A percentile compares a stretch with the other conserved stretches of the same genome.
These are phyloP conservation scores for Nebria ingens DNA, from an alignment of 1,140 invertebrate species.

Conservation along the genomic window DNA sequence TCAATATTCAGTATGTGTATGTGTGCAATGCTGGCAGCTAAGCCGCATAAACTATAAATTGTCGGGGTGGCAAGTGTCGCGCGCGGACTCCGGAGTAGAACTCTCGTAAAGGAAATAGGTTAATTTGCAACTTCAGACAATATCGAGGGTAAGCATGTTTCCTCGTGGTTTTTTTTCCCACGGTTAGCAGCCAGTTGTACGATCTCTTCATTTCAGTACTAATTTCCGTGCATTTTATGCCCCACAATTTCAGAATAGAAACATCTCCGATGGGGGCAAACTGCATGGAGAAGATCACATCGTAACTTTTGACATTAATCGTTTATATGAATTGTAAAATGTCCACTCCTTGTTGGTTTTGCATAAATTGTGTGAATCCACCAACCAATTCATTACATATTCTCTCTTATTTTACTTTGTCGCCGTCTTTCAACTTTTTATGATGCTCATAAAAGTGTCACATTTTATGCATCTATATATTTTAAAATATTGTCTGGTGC, in stretches of 20 bases:
- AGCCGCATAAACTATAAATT: neutral
- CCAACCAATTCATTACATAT: too few relatives aligned
- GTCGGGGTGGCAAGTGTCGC: neutral
- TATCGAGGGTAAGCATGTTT: too few relatives aligned
- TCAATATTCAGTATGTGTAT: neutral
- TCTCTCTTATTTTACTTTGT: too few relatives aligned
- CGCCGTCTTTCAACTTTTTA: too few relatives aligned
- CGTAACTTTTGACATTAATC: neutral
- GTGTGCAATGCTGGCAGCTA: neutral
- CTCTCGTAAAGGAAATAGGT: slow-evolving; percentile 1
- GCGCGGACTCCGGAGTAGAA: neutral
- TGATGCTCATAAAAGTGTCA: too few relatives aligned
- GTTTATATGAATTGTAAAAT: neutral
- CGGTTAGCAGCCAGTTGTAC: slow-evolving; percentile 1
- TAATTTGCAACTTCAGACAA: slow-evolving; percentile 9
- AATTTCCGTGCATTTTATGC: slow-evolving; percentile 4
- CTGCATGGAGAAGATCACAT: neutral
- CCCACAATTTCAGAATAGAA: neutral
- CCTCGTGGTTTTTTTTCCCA: neutral
- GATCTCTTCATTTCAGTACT: neutral
- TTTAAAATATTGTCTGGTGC: too few relatives aligned
- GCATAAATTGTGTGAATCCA: neutral
- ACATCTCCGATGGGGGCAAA: neutral
- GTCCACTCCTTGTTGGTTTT: neutral
- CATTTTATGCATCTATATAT: too few relatives aligned